A percentile compares a stretch with the other conserved stretches of the same genome.
Evolutionary conservation across 2,888 invertebrate genomes (phyloP).

Genomic region (Ectemnius lituratus): DNA sequence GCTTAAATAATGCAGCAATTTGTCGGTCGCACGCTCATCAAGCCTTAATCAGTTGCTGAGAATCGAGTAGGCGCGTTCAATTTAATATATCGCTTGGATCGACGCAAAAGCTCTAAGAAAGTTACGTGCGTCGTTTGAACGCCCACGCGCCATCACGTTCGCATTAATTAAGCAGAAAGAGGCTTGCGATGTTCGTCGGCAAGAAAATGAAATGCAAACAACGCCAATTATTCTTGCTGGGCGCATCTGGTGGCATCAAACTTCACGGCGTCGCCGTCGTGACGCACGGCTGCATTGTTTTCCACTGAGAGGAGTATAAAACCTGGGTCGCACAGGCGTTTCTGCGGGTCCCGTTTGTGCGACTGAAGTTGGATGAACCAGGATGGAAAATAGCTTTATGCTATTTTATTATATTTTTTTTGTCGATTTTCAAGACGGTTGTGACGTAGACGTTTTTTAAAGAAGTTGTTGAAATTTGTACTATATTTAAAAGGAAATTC

Average conservation of each 20-base stretch:
- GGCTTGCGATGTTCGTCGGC: conserved; percentile 23
- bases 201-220: conserved; percentile 54
- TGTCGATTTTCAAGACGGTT: too few relatives aligned
- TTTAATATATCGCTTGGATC: conserved; percentile 9
- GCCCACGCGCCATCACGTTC: conserved; percentile 45
- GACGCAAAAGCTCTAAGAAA: conserved; percentile 1
- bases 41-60: conserved; percentile 23
- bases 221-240: conserved; percentile 49
- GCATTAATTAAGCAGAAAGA: conserved; percentile 53
- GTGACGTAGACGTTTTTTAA: too few relatives aligned
- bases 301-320: too few relatives aligned
- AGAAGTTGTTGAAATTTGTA: too few relatives aligned
- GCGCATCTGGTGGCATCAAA: conserved; percentile 22
- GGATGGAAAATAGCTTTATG: too few relatives aligned
- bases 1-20: background rate
- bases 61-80: conserved; percentile 25
- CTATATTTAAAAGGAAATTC: too few relatives aligned
- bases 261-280: conserved; percentile 39
- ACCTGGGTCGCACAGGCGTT: too few relatives aligned
- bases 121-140: conserved; percentile 7
- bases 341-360: too few relatives aligned
- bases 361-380: too few relatives aligned
- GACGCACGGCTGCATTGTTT: conserved; percentile 59
- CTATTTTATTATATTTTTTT: too few relatives aligned
- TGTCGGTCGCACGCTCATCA: conserved; percentile 9